Percentiles rank a stretch among this genome's conserved stretches.
phyloP scores from a whole-genome alignment of 2,113 vertebrate genomes.

The Zosterops japonicus region DNA sequence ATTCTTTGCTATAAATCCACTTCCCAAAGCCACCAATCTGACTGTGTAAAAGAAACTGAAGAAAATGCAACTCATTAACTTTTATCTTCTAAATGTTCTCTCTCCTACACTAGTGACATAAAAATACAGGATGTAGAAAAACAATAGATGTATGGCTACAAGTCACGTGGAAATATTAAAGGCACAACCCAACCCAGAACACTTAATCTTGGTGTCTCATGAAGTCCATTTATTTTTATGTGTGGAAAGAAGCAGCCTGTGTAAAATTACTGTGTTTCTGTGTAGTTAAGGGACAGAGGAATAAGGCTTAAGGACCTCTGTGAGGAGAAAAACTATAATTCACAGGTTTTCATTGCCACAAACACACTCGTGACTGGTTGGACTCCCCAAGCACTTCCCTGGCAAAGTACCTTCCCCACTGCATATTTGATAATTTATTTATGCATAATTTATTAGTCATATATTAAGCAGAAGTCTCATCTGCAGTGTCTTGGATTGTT shows the following conservation, averaged over 20 bases:
- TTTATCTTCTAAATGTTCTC: neutral
- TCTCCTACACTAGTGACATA: neutral
- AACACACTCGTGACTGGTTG: accelerated
- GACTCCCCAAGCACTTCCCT: neutral
- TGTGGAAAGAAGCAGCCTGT: neutral
- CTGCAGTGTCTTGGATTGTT: neutral
- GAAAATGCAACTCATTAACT: neutral
- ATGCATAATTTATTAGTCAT: neutral
- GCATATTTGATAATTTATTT: neutral
- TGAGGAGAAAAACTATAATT: neutral
- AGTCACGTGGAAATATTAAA: neutral
- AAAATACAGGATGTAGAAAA: neutral
- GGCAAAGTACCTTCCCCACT: neutral
- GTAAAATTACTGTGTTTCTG: neutral
- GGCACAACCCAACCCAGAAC: neutral
- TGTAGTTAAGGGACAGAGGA: neutral
- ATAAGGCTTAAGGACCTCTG: neutral
- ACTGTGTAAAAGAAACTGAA: neutral
- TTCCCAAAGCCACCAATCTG: neutral
- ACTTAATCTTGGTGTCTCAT: neutral
- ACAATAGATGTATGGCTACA: neutral
- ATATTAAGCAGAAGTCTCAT: neutral
- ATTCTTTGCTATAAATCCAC: neutral
- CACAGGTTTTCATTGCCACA: neutral
- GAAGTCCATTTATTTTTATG: conserved; percentile 6